These are phyloP conservation scores for Galeopsomyia nigrocyanea DNA, from an alignment of 2,888 invertebrate species.

Conservation along the genomic window DNA sequence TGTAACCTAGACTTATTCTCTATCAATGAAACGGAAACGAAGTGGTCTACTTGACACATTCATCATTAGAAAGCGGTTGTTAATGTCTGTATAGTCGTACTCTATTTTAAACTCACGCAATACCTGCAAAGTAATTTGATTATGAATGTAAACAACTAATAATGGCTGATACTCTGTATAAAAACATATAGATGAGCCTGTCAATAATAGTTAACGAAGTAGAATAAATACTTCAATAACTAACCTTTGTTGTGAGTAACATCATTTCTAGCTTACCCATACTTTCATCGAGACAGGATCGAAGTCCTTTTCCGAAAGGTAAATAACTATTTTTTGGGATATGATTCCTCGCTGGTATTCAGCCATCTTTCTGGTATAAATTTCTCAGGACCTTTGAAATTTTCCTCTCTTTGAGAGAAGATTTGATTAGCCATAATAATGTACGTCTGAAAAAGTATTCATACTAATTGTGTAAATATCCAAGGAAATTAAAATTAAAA, in stretches of 20 bases:
- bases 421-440: slow-evolving; percentile 78
- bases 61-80: slow-evolving; percentile 73
- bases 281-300: slow-evolving; percentile 75
- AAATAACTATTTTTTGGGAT: slow-evolving; percentile 72
- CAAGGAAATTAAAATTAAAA: background rate
- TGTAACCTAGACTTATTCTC: slow-evolving; percentile 62
- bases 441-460: slow-evolving; percentile 67
- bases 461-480: background rate
- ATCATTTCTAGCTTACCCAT: slow-evolving; percentile 75
- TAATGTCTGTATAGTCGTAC: slow-evolving; percentile 78
- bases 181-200: no score
- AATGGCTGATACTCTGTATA: no score
- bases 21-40: slow-evolving; percentile 77
- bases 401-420: slow-evolving; percentile 74
- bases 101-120: slow-evolving; percentile 75
- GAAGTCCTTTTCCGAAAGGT: slow-evolving; percentile 76
- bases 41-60: slow-evolving; percentile 75
- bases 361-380: slow-evolving; percentile 78
- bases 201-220: no score
- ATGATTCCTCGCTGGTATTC: slow-evolving; percentile 59
- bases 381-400: slow-evolving; percentile 75
- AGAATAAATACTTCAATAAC: background rate
- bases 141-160: background rate
- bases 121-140: slow-evolving; percentile 68
- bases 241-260: slow-evolving; percentile 72